Base-by-base conservation (phyloP, 2,888 invertebrate genomes). In the Elmis aenea region DNA sequence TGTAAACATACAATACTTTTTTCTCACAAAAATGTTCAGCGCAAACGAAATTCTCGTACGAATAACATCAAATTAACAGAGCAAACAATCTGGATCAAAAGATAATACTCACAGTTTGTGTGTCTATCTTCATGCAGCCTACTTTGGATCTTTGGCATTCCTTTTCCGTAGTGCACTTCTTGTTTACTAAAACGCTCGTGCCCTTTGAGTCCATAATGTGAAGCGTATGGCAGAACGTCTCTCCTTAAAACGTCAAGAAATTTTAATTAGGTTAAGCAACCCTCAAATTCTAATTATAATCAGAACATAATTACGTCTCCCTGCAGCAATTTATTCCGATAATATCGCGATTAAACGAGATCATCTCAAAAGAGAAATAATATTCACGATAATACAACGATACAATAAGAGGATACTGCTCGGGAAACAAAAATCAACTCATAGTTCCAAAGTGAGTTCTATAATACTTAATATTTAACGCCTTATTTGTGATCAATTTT, bases 161-260 rank as follows among this genome's bases (percentile, higher is more conserved):
- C 45, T 69, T 68, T 51, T 72, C 74, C 46, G 72, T 73, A 11
- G 76, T 76, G 57, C 79, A 79, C 59, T 76, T 76, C 61, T 79
- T 79, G 66, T 77, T 76, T 46, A 79, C 79, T 58, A 76, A 64
- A 34, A 77, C 75, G 57, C 76, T 78, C 42, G 74, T 72, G n/a
- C 77, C 78, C 38, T 69, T 72, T 38, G 76, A 76, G 62, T 77
- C 77, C 72, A 78, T 72, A 55, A 78, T 74, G 64, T 78, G 77
- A 51, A 77, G 64, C 22, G 77, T 77, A 60, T 77, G 75, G 57
- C 77, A 78, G 59, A 77, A 78, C 48, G 75, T 76, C 57, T 74
- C 71, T 44, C 74, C 76, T 68, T 59, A 36, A 58, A 52, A 34
- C 46, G 42, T 50, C 25, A 13, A 28, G 20, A 36, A 26, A 36